These are phyloP conservation scores for Lasiurus borealis DNA, from an alignment of 2,113 vertebrate genomes.

Conservation along the genomic window DNA sequence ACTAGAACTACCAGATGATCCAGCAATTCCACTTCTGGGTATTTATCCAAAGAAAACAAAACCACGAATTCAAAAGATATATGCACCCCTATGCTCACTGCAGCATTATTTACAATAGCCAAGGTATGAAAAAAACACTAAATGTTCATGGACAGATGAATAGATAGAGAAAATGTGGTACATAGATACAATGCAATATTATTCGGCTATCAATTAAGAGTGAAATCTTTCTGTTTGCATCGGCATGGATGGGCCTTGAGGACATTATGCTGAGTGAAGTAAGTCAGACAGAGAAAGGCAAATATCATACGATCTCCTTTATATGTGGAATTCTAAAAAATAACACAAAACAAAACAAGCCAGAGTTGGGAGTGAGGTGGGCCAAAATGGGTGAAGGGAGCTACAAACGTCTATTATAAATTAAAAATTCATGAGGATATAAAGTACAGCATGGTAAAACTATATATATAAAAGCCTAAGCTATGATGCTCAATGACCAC, in stretches of 20 bases:
- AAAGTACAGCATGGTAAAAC: not conserved
- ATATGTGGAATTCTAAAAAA: not conserved
- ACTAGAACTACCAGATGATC: not conserved
- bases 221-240: not conserved
- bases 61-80: not conserved
- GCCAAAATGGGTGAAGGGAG: too few species aligned
- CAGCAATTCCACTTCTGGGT: not conserved
- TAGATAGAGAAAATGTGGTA: not conserved
- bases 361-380: not conserved
- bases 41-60: slow-evolving; percentile 1
- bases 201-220: not conserved
- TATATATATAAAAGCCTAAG: too few species aligned
- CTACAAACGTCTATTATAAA: not conserved
- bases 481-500: too few species aligned
- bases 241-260: not conserved
- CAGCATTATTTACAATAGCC: not conserved
- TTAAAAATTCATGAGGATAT: not conserved
- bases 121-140: not conserved
- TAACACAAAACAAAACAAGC: not conserved
- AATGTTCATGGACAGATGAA: not conserved
- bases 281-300: not conserved
- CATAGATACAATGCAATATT: not conserved
- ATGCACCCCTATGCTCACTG: not conserved
- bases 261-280: not conserved
- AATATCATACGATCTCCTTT: not conserved